These are phyloP conservation scores for Rhinopomastus cyanomelas DNA, from an alignment of 2,113 vertebrate species.

Conservation along the genomic window DNA sequence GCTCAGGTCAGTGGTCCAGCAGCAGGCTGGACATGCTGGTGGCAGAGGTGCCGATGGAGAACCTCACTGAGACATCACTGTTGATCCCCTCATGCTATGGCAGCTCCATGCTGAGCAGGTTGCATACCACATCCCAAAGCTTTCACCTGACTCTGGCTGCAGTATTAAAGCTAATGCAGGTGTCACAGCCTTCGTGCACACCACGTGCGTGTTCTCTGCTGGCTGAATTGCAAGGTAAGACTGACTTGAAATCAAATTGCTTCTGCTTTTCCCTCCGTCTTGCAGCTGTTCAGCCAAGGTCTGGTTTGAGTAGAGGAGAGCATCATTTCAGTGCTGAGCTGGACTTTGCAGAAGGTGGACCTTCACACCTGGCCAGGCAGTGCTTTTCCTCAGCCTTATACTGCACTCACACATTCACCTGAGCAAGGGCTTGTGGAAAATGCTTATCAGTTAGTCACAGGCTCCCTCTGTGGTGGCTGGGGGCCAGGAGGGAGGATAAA, in stretches of 20 bases:
- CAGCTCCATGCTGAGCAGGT: background rate
- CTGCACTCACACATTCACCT: background rate
- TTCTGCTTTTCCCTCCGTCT: background rate
- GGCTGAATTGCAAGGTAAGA: background rate
- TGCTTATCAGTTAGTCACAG: slow-evolving; percentile 43
- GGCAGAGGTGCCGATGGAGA: background rate
- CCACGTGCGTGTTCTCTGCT: accelerated
- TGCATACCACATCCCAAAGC: background rate
- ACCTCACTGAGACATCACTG: background rate
- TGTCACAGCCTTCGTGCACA: background rate
- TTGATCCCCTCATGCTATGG: background rate
- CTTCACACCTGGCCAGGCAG: accelerated
- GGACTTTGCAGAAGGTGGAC: background rate
- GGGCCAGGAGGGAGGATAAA: slow-evolving; percentile 17
- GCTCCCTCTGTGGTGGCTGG: background rate
- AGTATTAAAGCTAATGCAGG: background rate
- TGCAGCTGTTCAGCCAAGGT: background rate
- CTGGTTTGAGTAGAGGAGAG: background rate
- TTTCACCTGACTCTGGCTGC: background rate
- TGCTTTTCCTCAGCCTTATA: background rate
- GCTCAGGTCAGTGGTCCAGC: background rate
- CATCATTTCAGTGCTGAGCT: background rate
- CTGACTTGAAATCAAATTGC: background rate
- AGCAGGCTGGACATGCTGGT: background rate
- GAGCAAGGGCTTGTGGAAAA: background rate